phyloP scores from a whole-genome alignment of 2,113 vertebrate genomes.

The Oncorhynchus gorbuscha region DNA sequence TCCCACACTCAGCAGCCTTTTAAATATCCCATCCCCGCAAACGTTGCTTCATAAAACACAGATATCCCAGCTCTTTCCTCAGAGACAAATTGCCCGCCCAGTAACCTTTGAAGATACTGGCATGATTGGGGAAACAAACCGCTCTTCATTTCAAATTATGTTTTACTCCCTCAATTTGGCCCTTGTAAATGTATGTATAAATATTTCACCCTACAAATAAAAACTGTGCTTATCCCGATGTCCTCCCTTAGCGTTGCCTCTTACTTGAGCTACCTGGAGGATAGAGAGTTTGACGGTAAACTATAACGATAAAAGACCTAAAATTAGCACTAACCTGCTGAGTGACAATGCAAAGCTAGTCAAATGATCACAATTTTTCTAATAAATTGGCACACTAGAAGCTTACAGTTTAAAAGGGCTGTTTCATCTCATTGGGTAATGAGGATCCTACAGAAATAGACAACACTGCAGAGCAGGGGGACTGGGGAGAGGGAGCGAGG shows the following conservation, averaged over 20 bases:
- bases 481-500: not conserved
- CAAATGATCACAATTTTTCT: not conserved
- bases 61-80: constrained; percentile 19
- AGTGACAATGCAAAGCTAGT: constrained; percentile 4
- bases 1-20: constrained; percentile 37
- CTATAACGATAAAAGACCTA: constrained; percentile 10
- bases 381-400: constrained; percentile 1
- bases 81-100: constrained; percentile 11
- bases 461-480: not conserved
- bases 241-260: not conserved
- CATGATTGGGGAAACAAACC: not conserved
- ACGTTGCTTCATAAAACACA: constrained; percentile 10
- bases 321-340: not conserved
- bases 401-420: not conserved
- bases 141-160: no score
- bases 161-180: no score
- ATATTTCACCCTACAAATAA: no score
- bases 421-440: constrained; percentile 25
- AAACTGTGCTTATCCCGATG: no score
- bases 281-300: constrained; percentile 2
- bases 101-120: constrained; percentile 35
- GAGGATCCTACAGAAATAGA: constrained; percentile 8
- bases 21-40: constrained; percentile 20
- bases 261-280: constrained; percentile 6
- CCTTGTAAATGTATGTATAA: no score